Evolutionary conservation across 2,888 invertebrate species (phyloP), one percentile per base, ranked within the genome.

Genomic region (Argynnis bischoffii): DNA sequence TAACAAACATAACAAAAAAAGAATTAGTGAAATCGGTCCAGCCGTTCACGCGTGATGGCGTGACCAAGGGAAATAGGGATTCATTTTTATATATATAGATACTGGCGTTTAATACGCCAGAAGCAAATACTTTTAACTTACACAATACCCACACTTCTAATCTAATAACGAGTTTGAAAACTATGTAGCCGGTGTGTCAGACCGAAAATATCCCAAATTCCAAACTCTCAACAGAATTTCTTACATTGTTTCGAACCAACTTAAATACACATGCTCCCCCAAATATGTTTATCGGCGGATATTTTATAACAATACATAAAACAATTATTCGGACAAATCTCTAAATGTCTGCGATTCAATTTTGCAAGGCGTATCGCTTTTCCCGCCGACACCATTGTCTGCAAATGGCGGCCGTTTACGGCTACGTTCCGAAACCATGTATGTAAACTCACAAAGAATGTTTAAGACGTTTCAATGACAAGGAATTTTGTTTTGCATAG

Each of bases 311-410:
- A 76, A 78, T 78, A 78, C 74, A 77, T 77, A 78, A 74, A 78
- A 77, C 77, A 77, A 78, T 79, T 76, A 78, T 75, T 75, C 67
- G 76, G 81, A 81, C 86, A 85, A 86, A 84, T 86, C 81, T 81
- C 77, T 82, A 75, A 78, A 77, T 76, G 80, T 79, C 75, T 72
- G 71, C 74, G 77, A 74, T 77, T 74, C 76, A 74, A 76, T 77
- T 75, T 73, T 73, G 80, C 79, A 76, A 60, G 74, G 77, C 79
- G 78, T 79, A 80, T 79, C 80, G 79, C 79, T 82, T 83, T 85
- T 86, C 83, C 86, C 85, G 84, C 85, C 83, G 77, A 77, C 81
- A 81, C 87, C 81, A 90, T 90, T 89, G 89, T 90, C 89, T 90
- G 90, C 88, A 88, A 90, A 88, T 88, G 84, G 85, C 83, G 72